Percentiles rank a stretch among this genome's conserved stretches.
These are phyloP conservation scores for Agriopis marginaria DNA, from an alignment of 2,888 invertebrate species.

Conservation along the genomic window DNA sequence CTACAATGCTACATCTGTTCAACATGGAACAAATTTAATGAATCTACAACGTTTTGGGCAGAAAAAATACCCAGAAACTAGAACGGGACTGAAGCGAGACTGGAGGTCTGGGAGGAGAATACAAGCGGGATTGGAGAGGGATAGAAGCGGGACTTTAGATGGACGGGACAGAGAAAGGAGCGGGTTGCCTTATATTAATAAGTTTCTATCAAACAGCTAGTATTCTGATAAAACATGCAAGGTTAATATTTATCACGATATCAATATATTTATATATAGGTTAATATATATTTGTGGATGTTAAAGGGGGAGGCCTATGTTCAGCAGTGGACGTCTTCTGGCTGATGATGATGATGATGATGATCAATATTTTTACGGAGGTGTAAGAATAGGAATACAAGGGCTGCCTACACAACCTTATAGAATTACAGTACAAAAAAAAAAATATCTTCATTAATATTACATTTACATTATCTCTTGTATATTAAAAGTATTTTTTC, in stretches of 20 bases:
- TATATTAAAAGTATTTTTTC: neutral
- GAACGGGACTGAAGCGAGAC: neutral
- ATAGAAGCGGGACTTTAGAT: neutral
- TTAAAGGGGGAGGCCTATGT: too few relatives aligned
- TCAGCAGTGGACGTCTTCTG: too few relatives aligned
- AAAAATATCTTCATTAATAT: neutral
- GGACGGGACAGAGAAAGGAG: neutral
- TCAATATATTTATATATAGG: too few relatives aligned
- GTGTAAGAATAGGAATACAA: too few relatives aligned
- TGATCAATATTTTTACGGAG: too few relatives aligned
- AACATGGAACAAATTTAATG: slow-evolving; percentile 7
- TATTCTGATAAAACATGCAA: neutral
- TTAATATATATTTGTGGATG: too few relatives aligned
- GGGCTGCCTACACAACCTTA: neutral
- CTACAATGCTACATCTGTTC: neutral
- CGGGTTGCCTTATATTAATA: neutral
- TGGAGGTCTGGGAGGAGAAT: neutral
- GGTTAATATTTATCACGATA: too few relatives aligned
- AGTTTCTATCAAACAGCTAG: neutral
- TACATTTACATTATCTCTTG: neutral
- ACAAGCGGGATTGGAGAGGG: neutral
- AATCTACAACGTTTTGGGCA: neutral
- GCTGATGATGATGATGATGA: too few relatives aligned
- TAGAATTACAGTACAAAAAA: neutral
- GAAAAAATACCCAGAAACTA: neutral